These are phyloP conservation scores for Cyprinodon variegatus DNA, from an alignment of 2,113 vertebrate species.

Conservation along the genomic window DNA sequence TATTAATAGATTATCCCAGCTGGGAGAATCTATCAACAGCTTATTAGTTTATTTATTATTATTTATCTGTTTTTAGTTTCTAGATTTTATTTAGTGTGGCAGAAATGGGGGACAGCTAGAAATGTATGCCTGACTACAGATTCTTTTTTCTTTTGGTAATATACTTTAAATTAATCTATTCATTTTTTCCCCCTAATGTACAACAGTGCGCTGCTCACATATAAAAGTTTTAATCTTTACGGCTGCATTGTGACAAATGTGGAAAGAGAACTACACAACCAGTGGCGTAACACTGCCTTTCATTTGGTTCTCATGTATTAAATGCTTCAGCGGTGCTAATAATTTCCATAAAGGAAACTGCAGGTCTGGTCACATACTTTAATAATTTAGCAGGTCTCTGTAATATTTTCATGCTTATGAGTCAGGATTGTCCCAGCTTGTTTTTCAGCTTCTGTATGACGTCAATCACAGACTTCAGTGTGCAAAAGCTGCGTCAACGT, in stretches of 20 bases:
- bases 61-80: too few relatives aligned
- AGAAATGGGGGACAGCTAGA: background rate
- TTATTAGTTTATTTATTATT: too few relatives aligned
- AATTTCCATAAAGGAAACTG: background rate
- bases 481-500: background rate
- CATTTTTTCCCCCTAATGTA: background rate
- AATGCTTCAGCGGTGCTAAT: background rate
- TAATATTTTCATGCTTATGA: slow-evolving; percentile 41
- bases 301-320: background rate
- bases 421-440: slow-evolving; percentile 1
- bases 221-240: background rate
- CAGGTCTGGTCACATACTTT: slow-evolving; percentile 6
- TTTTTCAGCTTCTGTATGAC: slow-evolving; percentile 16
- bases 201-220: background rate
- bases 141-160: background rate
- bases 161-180: background rate
- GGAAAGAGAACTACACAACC: background rate
- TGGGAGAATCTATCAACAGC: too few relatives aligned
- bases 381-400: slow-evolving; percentile 10
- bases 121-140: background rate
- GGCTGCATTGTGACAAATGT: background rate
- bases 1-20: too few relatives aligned
- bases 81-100: too few relatives aligned
- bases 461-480: background rate
- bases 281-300: background rate